Percentiles rank a stretch among this genome's conserved stretches.
Conservation (phyloP, 2,797 vertebrate species). For the Syncerus caffer region DNA sequence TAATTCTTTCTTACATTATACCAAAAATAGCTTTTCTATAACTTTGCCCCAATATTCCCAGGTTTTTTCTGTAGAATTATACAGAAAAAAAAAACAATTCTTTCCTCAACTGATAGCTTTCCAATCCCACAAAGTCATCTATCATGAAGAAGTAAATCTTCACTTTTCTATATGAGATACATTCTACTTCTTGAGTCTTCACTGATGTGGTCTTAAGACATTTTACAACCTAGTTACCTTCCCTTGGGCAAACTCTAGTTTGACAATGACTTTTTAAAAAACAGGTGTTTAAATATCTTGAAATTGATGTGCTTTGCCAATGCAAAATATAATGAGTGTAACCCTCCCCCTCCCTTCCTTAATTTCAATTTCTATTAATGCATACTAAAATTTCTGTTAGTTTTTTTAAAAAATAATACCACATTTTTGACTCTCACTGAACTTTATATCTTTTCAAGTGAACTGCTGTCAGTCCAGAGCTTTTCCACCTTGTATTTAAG, state of each 20-base stretch:
- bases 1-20: constrained; percentile 15
- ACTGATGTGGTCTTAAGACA: neutral
- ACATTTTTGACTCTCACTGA: constrained; percentile 70
- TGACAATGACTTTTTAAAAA: neutral
- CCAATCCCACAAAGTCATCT: neutral
- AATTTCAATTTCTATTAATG: constrained; percentile 64
- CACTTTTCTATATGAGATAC: neutral
- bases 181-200: constrained; percentile 28
- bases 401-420: constrained; percentile 41
- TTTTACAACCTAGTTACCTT: neutral
- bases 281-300: constrained; percentile 1
- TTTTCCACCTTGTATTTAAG: constrained; percentile 72
- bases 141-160: neutral
- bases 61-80: neutral
- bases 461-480: constrained; percentile 70
- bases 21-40: constrained; percentile 24
- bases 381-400: constrained; percentile 36
- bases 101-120: neutral
- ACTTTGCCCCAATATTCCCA: neutral
- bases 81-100: neutral
- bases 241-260: neutral
- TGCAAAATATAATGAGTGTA: neutral
- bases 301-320: neutral
- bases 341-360: neutral
- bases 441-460: constrained; percentile 67